These are phyloP conservation scores for Chinchilla lanigera DNA, from an alignment of 2,113 vertebrate species.

Conservation along the genomic window DNA sequence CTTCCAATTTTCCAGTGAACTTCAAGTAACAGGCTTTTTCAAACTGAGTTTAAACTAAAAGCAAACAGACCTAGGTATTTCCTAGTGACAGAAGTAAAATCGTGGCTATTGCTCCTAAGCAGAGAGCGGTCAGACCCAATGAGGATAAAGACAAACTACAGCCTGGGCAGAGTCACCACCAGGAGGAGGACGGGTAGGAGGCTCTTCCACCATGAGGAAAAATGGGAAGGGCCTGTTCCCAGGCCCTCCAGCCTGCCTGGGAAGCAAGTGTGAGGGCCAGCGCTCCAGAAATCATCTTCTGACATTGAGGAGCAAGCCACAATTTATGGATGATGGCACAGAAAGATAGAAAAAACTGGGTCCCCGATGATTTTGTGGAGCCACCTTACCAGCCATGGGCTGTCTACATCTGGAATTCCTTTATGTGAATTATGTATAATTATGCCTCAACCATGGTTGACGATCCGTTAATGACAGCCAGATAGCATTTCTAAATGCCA, in stretches of 20 bases:
- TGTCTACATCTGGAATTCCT: slow-evolving; percentile 55
- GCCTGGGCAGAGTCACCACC: not conserved
- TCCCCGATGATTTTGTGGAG: not conserved
- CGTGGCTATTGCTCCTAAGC: not conserved
- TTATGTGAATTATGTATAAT: slow-evolving; percentile 38
- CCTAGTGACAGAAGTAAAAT: not conserved
- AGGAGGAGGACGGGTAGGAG: not conserved
- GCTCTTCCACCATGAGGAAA: not conserved
- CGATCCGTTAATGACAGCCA: slow-evolving; percentile 51
- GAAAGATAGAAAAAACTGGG: not conserved
- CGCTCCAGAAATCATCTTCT: not conserved
- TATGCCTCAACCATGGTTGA: slow-evolving; percentile 7
- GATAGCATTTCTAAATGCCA: slow-evolving; percentile 55
- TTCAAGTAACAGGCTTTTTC: not conserved
- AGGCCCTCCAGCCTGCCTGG: not conserved
- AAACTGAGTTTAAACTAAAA: not conserved
- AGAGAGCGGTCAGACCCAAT: not conserved
- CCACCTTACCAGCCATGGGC: not conserved
- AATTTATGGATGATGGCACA: not conserved
- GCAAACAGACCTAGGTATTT: not conserved
- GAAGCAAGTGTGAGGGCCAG: not conserved
- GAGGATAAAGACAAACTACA: not conserved
- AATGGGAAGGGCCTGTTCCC: not conserved
- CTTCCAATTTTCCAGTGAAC: slow-evolving; percentile 11
- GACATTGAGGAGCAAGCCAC: slow-evolving; percentile 31